Evolutionary conservation across 2,888 invertebrate genomes (phyloP).

Genomic region (Drosophila limbata): DNA sequence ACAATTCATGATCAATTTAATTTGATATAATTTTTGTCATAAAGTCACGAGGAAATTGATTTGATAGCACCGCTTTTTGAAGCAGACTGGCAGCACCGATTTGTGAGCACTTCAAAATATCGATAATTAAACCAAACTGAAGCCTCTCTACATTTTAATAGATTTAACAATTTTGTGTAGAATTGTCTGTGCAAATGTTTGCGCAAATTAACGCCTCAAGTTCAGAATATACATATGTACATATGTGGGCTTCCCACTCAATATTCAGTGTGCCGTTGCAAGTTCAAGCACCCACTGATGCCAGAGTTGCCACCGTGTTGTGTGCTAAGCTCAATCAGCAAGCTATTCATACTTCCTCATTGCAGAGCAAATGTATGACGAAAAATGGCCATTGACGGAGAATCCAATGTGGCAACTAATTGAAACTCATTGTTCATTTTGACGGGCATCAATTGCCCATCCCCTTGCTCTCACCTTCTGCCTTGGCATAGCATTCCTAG

Average conservation of each 20-base stretch:
- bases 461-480: not conserved
- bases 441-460: slow-evolving; percentile 75
- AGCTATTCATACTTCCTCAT: slow-evolving; percentile 74
- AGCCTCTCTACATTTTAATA: not conserved
- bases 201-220: slow-evolving; percentile 30
- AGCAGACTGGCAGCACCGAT: not conserved
- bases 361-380: slow-evolving; percentile 41
- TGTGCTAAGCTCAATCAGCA: slow-evolving; percentile 67
- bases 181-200: slow-evolving; percentile 25
- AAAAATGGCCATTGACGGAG: slow-evolving; percentile 39
- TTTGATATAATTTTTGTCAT: not conserved
- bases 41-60: not conserved
- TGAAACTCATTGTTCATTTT: slow-evolving; percentile 81
- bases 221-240: slow-evolving; percentile 16
- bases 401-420: slow-evolving; percentile 65
- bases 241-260: slow-evolving; percentile 15
- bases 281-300: slow-evolving; percentile 52
- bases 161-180: slow-evolving; percentile 4
- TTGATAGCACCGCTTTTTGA: not conserved
- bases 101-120: not conserved
- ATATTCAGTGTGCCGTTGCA: slow-evolving; percentile 30
- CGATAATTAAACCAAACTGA: not conserved
- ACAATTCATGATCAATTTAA: not conserved
- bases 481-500: not conserved
- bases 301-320: slow-evolving; percentile 5